A percentile compares a stretch with the other conserved stretches of the same genome.
phyloP scores from a whole-genome alignment of 1,140 invertebrate genomes.

The Oreohelix idahoensis region DNA sequence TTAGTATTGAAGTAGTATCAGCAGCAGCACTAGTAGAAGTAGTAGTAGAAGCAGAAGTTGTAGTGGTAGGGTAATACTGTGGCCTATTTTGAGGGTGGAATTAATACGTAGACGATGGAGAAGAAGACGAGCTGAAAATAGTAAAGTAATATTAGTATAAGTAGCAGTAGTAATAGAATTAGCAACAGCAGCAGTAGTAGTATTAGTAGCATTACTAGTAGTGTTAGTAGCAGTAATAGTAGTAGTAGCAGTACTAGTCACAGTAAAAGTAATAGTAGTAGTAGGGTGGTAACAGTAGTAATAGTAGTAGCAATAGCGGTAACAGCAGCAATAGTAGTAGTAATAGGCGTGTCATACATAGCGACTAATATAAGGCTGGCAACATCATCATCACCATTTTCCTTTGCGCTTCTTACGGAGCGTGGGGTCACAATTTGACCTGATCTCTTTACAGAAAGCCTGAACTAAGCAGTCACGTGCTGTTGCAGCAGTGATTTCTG shows the following conservation, averaged over 20 bases:
- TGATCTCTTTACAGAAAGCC: too few relatives aligned
- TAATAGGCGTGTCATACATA: background rate
- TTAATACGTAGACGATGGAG: too few relatives aligned
- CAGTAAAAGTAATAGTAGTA: background rate
- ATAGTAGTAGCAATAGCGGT: background rate
- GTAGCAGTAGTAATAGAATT: background rate
- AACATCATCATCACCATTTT: too few relatives aligned
- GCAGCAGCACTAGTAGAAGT: too few relatives aligned
- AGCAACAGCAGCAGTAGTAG: background rate
- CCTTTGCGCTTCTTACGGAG: too few relatives aligned
- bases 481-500: too few relatives aligned
- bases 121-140: too few relatives aligned
- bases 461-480: too few relatives aligned
- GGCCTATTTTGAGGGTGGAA: background rate
- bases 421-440: too few relatives aligned
- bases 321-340: background rate
- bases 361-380: too few relatives aligned
- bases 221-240: background rate
- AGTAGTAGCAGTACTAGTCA: background rate
- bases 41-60: too few relatives aligned
- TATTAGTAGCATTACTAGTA: background rate
- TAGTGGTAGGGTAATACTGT: background rate
- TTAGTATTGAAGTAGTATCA: too few relatives aligned
- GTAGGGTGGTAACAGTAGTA: background rate
- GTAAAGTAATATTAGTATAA: background rate